Evolutionary conservation across 2,797 vertebrate species (phyloP), one percentile per base, ranked within the genome.

Genomic region (Peromyscus attwateri): DNA sequence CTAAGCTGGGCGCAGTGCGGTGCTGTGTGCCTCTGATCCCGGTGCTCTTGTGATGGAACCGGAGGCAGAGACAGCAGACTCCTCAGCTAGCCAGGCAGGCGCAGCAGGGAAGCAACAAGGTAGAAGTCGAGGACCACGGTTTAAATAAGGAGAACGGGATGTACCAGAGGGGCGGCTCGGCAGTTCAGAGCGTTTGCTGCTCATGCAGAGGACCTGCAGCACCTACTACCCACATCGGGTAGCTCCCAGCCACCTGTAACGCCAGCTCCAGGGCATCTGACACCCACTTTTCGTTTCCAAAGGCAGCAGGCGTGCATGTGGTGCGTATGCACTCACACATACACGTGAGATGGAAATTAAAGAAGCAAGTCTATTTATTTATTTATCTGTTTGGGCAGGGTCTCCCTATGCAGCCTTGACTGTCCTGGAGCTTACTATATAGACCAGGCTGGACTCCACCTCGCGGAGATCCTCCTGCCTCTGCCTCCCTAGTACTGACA

Each of bases 81-180:
- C 64, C 19, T 16, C 43, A 87, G 64, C 23, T 14, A n/a, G 62
- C 10, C 5, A 0, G 29, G 29, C 62, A 52, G 62, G 34, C 21
- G 25, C 3, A 85, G 31, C 46, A 14, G 62, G 64, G 31, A 52
- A 70, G 64, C 31, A n/a, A n/a, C 21, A 52, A 46, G 40, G 29
- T 7, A 0, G 29, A 34, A 66, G 62, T 10, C 60, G 31, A 43
- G 62, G 62, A 66, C 40, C 29, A 7, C 6, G 1, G 62, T 13
- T 37, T 19, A 21, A 71, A 43, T 57, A 40, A 40, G 52, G 4
- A 40, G 21, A n/a, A 73, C 40, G 21, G 7, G 23, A 29, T 3
- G 23, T 0, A 0, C 37, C 55, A 13, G 23, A 27, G 23, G 34
- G 49, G 1, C 0, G 49, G 2, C 21, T 71, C 9, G 1, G 25